Evolutionary conservation across 2,888 invertebrate genomes (phyloP).

Genomic region (Stomorhina lunata): DNA sequence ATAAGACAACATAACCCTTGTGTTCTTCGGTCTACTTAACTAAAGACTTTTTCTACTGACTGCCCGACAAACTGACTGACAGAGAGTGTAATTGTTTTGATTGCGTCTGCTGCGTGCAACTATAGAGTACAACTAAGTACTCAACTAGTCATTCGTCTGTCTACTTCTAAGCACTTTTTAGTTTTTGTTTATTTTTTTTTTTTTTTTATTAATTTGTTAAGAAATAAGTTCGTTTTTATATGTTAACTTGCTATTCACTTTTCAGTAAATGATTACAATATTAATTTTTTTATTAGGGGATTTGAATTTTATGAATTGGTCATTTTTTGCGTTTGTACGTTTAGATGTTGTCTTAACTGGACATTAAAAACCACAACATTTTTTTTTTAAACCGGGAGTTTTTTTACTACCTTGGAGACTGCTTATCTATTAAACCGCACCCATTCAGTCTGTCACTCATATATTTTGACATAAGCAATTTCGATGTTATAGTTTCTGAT

Average conservation of each 20-base stretch:
- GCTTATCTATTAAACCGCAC: conserved; percentile 53
- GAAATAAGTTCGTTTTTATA: too few species aligned
- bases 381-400: conserved; percentile 22
- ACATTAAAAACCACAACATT: background rate
- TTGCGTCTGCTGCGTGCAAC: background rate
- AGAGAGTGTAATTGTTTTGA: background rate
- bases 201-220: background rate
- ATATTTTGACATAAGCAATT: conserved; percentile 11
- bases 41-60: background rate
- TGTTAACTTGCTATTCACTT: background rate
- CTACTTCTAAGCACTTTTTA: background rate
- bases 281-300: background rate
- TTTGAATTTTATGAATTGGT: background rate
- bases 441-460: conserved; percentile 41
- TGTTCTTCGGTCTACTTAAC: background rate
- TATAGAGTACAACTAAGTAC: background rate
- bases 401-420: background rate
- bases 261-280: background rate
- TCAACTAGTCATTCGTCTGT: background rate
- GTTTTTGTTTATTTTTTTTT: background rate
- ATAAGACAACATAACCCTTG: conserved; percentile 43
- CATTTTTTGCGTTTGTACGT: background rate
- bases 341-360: background rate
- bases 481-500: conserved; percentile 10
- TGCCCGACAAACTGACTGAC: too few species aligned